phyloP scores from a whole-genome alignment of 92 coral and sea anemone genomes.

The Epizoanthus stellaris region DNA sequence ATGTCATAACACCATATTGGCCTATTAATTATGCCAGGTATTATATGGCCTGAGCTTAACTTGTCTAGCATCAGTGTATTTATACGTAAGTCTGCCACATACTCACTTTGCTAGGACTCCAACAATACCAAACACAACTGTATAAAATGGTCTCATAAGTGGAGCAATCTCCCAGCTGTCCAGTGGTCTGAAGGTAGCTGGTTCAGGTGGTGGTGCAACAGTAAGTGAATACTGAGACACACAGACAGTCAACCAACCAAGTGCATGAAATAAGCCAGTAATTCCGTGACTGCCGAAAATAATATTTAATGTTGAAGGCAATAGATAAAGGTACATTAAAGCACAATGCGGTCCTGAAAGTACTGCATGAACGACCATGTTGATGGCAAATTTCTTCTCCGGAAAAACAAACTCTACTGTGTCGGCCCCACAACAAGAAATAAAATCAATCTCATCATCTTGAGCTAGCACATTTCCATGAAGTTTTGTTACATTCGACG shows the following conservation, averaged over 20 bases:
- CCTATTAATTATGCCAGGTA: too few species aligned
- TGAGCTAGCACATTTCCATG: conserved; percentile 83
- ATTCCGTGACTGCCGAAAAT: conserved; percentile 66
- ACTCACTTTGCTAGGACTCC: conserved; percentile 82
- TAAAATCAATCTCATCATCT: conserved; percentile 93
- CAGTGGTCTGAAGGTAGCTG: conserved; percentile 82
- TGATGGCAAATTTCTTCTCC: conserved; percentile 64
- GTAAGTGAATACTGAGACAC: conserved; percentile 85
- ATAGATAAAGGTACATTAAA: conserved; percentile 78
- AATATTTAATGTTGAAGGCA: conserved; percentile 73
- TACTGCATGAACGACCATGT: conserved; percentile 73
- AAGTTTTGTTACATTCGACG: conserved; percentile 65
- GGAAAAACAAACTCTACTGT: conserved; percentile 87
- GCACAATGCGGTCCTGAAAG: conserved; percentile 74
- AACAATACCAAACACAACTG: conserved; percentile 70
- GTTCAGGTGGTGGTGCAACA: conserved; percentile 84
- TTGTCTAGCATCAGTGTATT: background rate
- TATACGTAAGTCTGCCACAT: background rate
- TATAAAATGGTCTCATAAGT: conserved; percentile 90
- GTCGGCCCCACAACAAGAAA: conserved; percentile 86
- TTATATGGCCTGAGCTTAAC: too few species aligned
- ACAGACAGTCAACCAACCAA: conserved; percentile 91
- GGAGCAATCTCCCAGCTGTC: conserved; percentile 73
- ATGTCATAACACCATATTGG: too few species aligned
- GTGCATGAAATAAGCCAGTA: conserved; percentile 63